A percentile compares a stretch with the other conserved stretches of the same genome.
phyloP scores from a whole-genome alignment of 2,797 vertebrate species.

The Ceyx erithaca region DNA sequence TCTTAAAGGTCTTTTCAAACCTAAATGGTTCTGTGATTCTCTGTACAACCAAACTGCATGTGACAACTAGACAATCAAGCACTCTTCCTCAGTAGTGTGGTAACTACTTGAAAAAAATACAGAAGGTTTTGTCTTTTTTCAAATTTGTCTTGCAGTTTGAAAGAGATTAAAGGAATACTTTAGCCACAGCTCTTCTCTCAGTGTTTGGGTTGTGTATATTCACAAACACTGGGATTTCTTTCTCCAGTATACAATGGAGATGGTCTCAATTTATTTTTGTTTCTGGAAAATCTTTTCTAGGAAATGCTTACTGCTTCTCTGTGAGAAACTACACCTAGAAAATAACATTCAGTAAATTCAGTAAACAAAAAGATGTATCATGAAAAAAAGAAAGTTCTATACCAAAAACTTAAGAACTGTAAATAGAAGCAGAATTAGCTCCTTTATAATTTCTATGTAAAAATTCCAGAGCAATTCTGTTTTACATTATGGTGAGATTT shows the following conservation, averaged over 20 bases:
- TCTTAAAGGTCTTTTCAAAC: neutral
- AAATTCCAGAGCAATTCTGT: neutral
- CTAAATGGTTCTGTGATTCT: neutral
- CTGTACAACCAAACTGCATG: neutral
- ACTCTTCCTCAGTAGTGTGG: neutral
- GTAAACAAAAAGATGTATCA: neutral
- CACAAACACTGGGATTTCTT: neutral
- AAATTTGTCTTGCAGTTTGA: neutral
- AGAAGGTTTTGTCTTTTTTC: neutral
- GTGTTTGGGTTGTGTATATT: accelerated
- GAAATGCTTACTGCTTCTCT: neutral
- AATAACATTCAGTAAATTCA: neutral
- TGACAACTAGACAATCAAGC: neutral
- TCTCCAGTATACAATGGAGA: neutral
- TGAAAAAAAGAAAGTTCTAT: neutral
- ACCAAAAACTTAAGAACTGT: neutral
- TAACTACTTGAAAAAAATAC: neutral
- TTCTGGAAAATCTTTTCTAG: neutral
- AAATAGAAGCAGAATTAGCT: neutral
- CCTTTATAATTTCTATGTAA: neutral
- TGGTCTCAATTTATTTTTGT: neutral
- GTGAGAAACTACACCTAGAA: neutral
- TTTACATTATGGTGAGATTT: neutral
- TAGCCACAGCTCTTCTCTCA: neutral
- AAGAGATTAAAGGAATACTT: neutral